Conservation (phyloP, 2,888 invertebrate species). For the Protodeltote pygarga region DNA sequence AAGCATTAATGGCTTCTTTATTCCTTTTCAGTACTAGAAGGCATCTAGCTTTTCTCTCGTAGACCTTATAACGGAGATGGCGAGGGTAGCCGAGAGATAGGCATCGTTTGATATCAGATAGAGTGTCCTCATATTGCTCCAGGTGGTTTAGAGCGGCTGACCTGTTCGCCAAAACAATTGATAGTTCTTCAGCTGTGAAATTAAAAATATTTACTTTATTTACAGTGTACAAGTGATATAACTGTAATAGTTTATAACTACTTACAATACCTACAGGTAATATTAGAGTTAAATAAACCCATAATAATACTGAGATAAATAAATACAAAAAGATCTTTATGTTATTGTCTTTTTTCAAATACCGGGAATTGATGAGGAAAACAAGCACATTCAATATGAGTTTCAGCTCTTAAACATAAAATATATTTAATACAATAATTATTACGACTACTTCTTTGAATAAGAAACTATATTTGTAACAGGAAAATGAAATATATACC, state of each 20-base stretch:
- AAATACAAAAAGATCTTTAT: no score
- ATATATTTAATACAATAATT: background rate
- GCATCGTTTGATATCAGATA: constrained; percentile 91
- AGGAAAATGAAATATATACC: no score
- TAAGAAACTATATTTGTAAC: no score
- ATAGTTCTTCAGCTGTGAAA: constrained; percentile 86
- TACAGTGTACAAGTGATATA: background rate
- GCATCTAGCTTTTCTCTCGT: constrained; percentile 91
- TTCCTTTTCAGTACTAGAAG: constrained; percentile 89
- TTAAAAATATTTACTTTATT: background rate
- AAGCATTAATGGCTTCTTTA: constrained; percentile 88
- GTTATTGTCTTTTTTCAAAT: constrained; percentile 10
- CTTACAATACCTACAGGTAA: no score
- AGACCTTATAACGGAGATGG: constrained; percentile 91
- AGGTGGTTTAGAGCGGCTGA: constrained; percentile 93
- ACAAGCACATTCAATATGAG: no score
- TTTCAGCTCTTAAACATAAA: constrained; percentile 8
- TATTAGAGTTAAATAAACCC: no score
- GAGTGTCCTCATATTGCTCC: constrained; percentile 88
- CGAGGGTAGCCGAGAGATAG: constrained; percentile 89
- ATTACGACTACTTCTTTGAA: no score
- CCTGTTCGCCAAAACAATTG: constrained; percentile 92
- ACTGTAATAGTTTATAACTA: no score
- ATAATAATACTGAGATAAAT: no score
- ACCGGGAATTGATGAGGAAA: constrained; percentile 31